Conservation (phyloP, 2,888 invertebrate genomes). For the Labia minor region DNA sequence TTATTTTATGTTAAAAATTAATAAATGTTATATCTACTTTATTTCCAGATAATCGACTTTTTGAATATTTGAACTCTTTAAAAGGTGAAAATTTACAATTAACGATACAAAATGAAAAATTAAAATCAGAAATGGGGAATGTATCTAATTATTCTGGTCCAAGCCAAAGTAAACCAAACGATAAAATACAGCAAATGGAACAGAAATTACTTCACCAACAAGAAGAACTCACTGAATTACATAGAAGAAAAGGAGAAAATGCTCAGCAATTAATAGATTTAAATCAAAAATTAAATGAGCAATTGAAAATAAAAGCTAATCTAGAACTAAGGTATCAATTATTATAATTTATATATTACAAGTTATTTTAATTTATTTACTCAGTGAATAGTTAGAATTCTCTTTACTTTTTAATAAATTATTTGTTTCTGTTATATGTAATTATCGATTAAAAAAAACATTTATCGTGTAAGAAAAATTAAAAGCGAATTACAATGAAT, state of each 20-base stretch:
- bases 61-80: slow-evolving; percentile 70
- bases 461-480: no score
- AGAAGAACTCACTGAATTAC: slow-evolving; percentile 85
- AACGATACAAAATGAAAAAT: slow-evolving; percentile 73
- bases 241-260: slow-evolving; percentile 82
- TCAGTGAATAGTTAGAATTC: no score
- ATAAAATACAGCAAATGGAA: slow-evolving; percentile 62
- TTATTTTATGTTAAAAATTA: no score
- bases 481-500: no score
- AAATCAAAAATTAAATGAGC: slow-evolving; percentile 72
- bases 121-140: slow-evolving; percentile 46
- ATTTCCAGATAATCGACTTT: slow-evolving; percentile 69
- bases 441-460: no score
- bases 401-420: no score
- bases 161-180: slow-evolving; percentile 36
- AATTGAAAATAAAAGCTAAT: slow-evolving; percentile 60
- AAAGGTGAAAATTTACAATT: slow-evolving; percentile 75
- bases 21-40: slow-evolving; percentile 3
- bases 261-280: slow-evolving; percentile 86
- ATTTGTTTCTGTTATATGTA: no score
- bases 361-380: slow-evolving; percentile 20
- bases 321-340: slow-evolving; percentile 57
- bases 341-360: slow-evolving; percentile 16
- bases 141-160: slow-evolving; percentile 36
- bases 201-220: slow-evolving; percentile 78